Conservation (phyloP, 2,797 vertebrate genomes). For the Lutjanus campechanus region DNA sequence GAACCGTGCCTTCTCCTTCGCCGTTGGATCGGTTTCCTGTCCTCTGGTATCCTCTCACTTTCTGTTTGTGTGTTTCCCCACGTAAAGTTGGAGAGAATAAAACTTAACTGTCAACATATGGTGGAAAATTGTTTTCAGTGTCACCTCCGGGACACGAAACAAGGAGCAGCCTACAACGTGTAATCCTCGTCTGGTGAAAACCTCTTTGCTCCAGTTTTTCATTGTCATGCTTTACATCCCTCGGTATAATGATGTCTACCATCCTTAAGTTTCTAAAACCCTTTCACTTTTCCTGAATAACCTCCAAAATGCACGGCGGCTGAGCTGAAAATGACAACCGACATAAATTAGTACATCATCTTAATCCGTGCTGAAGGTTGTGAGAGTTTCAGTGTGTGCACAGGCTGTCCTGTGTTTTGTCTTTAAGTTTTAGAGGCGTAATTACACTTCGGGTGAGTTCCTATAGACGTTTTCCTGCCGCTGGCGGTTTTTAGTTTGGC, state of each 20-base stretch:
- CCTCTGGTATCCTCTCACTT: not conserved
- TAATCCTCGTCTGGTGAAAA: conserved; percentile 18
- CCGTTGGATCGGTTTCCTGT: not conserved
- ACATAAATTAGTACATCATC: conserved; percentile 4
- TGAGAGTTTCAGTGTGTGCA: not conserved
- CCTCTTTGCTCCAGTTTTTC: conserved; percentile 7
- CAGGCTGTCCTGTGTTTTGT: conserved; percentile 24
- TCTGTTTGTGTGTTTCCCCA: conserved; percentile 19
- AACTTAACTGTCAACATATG: conserved; percentile 1
- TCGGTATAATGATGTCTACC: conserved; percentile 1
- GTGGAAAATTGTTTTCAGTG: conserved; percentile 14
- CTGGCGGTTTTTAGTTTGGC: conserved; percentile 42
- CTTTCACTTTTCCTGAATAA: conserved; percentile 18
- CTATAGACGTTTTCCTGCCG: conserved; percentile 24
- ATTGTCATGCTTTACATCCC: conserved; percentile 5
- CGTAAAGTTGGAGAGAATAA: not conserved
- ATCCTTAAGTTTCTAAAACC: not conserved
- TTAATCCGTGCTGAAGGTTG: conserved; percentile 16
- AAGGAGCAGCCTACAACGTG: not conserved
- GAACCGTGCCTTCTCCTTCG: not conserved
- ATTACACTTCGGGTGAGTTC: conserved; percentile 22
- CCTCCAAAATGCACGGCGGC: not conserved
- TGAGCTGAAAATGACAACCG: not conserved
- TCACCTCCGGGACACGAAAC: not conserved
- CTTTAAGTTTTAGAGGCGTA: conserved; percentile 30